Evolutionary conservation across 2,113 vertebrate species (phyloP).

Genomic region (Pseudopipra pipra): DNA sequence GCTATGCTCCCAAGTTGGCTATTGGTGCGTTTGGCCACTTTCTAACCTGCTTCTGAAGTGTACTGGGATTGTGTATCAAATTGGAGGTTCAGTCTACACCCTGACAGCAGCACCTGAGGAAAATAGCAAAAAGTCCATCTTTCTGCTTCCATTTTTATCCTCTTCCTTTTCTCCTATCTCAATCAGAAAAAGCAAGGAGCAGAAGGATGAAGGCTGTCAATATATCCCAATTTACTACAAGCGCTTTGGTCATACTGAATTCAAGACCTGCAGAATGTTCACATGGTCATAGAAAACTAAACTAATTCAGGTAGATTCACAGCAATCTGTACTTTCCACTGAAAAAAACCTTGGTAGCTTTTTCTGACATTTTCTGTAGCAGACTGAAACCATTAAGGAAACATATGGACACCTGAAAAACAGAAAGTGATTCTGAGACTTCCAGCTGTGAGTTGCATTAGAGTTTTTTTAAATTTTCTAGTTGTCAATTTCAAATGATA

Average conservation of each 20-base stretch:
- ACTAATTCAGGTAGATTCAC: neutral
- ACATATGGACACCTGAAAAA: neutral
- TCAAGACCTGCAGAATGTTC: neutral
- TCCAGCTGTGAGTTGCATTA: conserved; percentile 3
- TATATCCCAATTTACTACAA: neutral
- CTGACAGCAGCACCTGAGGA: neutral
- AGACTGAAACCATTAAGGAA: neutral
- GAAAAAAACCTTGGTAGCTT: neutral
- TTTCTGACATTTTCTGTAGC: neutral
- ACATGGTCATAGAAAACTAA: neutral
- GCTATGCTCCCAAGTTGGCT: neutral
- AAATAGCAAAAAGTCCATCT: neutral
- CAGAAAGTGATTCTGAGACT: neutral
- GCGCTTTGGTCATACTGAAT: neutral
- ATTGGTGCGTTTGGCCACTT: neutral
- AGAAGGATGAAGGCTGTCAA: neutral
- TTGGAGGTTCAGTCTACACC: neutral
- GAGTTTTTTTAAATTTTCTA: neutral
- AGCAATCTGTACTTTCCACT: neutral
- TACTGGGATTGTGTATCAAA: neutral
- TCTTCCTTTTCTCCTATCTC: neutral
- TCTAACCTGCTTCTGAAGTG: neutral
- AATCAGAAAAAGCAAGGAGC: neutral
- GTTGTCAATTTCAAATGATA: neutral
- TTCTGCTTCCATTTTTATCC: neutral